Conservation (phyloP, 2,888 invertebrate genomes). For the Lepetodrilus schrolli region DNA sequence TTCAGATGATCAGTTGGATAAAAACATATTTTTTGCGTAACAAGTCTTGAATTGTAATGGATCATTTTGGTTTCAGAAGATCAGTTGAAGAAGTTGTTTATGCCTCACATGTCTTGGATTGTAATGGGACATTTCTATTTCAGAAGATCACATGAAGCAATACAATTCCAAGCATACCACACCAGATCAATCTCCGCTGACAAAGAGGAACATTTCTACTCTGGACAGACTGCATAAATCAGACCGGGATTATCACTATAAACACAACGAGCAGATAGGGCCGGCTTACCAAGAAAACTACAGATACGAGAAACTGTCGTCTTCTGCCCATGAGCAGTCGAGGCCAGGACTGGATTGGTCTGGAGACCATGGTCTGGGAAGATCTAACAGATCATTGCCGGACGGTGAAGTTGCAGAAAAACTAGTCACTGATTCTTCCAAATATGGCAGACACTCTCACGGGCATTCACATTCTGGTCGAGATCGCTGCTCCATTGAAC, state of each 20-base stretch:
- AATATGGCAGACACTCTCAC: not conserved
- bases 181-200: slow-evolving; percentile 4
- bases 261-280: not conserved
- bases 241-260: slow-evolving; percentile 19
- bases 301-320: not conserved
- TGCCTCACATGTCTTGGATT: no score
- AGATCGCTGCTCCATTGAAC: not conserved
- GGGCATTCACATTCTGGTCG: not conserved
- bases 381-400: slow-evolving; percentile 39
- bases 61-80: no score
- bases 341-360: slow-evolving; percentile 37
- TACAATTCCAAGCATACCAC: no score
- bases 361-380: not conserved
- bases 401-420: slow-evolving; percentile 45
- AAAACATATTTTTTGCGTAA: no score
- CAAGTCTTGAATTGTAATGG: no score
- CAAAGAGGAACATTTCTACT: not conserved
- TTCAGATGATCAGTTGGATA: no score
- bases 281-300: slow-evolving; percentile 22
- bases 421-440: not conserved
- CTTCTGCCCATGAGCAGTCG: slow-evolving; percentile 26
- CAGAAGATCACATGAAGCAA: no score
- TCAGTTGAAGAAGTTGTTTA: no score
- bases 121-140: no score
- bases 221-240: slow-evolving; percentile 31